Evolutionary conservation across 2,797 vertebrate species (phyloP).

Genomic region (Mareca strepera): DNA sequence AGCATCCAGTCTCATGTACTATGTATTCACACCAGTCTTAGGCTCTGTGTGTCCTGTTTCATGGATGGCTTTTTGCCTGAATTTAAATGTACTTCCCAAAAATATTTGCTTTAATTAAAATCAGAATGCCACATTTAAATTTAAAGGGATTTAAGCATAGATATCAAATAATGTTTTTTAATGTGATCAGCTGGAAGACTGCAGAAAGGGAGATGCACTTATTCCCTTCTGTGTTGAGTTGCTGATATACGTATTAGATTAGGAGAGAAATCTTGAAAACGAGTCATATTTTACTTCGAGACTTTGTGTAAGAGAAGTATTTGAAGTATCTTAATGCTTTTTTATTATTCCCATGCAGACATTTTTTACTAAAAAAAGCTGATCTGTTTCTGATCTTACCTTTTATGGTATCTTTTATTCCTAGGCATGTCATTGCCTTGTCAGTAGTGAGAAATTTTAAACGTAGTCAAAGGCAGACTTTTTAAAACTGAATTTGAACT

Average conservation of each 20-base stretch:
- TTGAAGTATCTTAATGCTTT: background rate
- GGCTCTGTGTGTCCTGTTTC: accelerated
- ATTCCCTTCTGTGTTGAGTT: background rate
- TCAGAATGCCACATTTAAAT: background rate
- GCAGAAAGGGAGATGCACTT: background rate
- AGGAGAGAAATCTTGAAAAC: background rate
- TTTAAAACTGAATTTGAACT: background rate
- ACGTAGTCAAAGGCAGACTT: background rate
- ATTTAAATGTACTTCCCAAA: background rate
- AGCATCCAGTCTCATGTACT: background rate
- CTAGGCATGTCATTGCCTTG: background rate
- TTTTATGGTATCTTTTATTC: background rate
- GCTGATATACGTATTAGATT: background rate
- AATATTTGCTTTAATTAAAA: background rate
- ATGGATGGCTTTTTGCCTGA: background rate
- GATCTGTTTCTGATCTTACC: background rate
- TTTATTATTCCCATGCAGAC: background rate
- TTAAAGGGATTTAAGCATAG: background rate
- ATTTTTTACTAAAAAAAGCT: background rate
- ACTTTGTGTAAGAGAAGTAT: background rate
- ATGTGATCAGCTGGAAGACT: background rate
- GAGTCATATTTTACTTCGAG: conserved; percentile 2
- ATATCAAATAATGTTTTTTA: background rate
- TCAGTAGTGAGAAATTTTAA: background rate
- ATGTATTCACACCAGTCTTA: background rate